Evolutionary conservation across 2,113 vertebrate genomes (phyloP).

Genomic region (Hypocryptadius cinnamomeus): DNA sequence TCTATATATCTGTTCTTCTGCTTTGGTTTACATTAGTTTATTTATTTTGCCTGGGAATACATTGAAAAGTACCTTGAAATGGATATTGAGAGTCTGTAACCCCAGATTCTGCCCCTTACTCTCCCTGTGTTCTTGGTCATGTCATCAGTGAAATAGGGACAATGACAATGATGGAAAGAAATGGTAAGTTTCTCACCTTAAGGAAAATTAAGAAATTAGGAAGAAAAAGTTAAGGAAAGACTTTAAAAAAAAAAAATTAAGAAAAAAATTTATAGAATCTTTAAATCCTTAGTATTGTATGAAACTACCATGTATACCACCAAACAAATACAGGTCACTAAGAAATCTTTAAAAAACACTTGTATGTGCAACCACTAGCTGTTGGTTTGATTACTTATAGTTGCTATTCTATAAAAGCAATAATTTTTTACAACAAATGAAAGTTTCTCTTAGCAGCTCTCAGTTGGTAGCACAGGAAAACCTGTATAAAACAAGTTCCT

Average conservation of each 20-base stretch:
- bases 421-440: neutral
- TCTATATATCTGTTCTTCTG: neutral
- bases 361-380: rapidly evolving
- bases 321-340: neutral
- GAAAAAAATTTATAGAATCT: neutral
- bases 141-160: neutral
- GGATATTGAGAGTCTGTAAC: neutral
- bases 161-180: neutral
- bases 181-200: neutral
- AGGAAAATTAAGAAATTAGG: neutral
- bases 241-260: neutral
- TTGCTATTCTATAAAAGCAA: neutral
- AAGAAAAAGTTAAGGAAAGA: neutral
- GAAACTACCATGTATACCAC: neutral
- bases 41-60: neutral
- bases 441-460: neutral
- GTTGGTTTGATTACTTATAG: neutral
- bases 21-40: neutral
- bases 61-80: neutral
- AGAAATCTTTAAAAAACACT: neutral
- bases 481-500: neutral
- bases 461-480: neutral
- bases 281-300: neutral
- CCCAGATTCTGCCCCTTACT: neutral
- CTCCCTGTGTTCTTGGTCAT: neutral